Base-by-base conservation (phyloP, 1,140 invertebrate genomes). In the Caligus rogercresseyi region DNA sequence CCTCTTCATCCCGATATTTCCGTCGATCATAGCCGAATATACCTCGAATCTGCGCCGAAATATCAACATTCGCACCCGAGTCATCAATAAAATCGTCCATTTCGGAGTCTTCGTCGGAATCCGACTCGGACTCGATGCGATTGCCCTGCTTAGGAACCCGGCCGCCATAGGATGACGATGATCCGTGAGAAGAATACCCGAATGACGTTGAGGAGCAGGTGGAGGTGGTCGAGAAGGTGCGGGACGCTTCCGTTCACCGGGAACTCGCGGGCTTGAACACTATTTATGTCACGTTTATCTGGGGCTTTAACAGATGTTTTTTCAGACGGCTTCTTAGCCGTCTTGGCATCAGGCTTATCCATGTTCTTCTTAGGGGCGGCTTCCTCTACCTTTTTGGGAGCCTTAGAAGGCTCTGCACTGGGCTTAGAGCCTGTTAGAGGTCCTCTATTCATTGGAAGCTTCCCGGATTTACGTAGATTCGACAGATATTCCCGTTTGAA, bases 51-150 rank as follows among this genome's bases (percentile, higher is more conserved):
- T 67, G 65, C 13, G 59, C 65, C 4, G 63, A 65, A 43, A 65
- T 61, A 54, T 67, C 66, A 20, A 67, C 7, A 13, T 64, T 64
- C 3, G 52, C 58, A 20, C 67, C 68, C 1, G 64, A 64, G 61
- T 69, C 68, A 51, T 69, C 68, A 61, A 69, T 69, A 54, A 69
- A 69, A 24, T 67, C 68, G 25, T 69, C 68, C 67, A 69, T 66
- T 51, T 69, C 68, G 2, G 65, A 66, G 26, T 69, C 68, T 51
- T 69, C 64, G 2, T 68, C 66, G 4, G 65, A 64, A 54, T 69
- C 68, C 16, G 60, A 61, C 24, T 69, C 68, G 26, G 65, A 66
- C 31, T 63, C 61, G 19, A 63, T 63, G 14, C 61, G 21, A 53
- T 62, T 62, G n/a, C n/a, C 15, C 3, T 43, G 13, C n/a, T 26